phyloP scores from a whole-genome alignment of 2,113 vertebrate genomes.

The Xyrauchen texanus region DNA sequence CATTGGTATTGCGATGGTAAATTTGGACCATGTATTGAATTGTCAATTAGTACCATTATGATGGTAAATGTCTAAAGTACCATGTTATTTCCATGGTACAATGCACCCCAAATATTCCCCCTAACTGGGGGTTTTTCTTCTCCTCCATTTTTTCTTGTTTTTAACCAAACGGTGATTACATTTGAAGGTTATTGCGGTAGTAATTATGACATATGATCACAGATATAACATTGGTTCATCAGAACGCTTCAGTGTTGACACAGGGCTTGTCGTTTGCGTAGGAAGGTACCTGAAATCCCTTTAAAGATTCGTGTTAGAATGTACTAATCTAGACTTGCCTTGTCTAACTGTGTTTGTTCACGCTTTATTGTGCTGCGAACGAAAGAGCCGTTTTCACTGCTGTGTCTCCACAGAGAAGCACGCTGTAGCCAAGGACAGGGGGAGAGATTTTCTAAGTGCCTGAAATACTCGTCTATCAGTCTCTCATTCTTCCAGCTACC shows the following conservation, averaged over 20 bases:
- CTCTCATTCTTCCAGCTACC: conserved; percentile 31
- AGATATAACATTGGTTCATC: conserved; percentile 42
- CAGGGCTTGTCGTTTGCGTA: conserved; percentile 62
- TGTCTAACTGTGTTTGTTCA: conserved; percentile 58
- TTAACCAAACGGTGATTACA: not conserved
- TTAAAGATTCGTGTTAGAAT: conserved; percentile 71
- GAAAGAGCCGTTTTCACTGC: no score
- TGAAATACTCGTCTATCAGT: conserved; percentile 63
- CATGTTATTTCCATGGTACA: no score
- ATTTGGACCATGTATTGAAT: no score
- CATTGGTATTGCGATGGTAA: no score
- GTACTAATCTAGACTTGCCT: conserved; percentile 62
- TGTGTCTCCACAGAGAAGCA: conserved; percentile 68
- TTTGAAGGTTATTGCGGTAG: not conserved
- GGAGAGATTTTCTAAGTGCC: conserved; percentile 77
- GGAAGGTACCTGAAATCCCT: conserved; percentile 66
- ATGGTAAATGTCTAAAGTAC: no score
- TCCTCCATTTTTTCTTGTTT: no score
- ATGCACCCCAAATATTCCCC: no score
- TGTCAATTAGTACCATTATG: no score
- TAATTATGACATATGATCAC: no score
- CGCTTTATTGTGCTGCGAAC: conserved; percentile 52
- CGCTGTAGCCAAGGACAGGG: conserved; percentile 75
- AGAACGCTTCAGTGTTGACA: conserved; percentile 61
- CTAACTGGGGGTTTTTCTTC: no score